Base-by-base conservation (phyloP, 1,140 invertebrate genomes). In the Aphis craccivora region DNA sequence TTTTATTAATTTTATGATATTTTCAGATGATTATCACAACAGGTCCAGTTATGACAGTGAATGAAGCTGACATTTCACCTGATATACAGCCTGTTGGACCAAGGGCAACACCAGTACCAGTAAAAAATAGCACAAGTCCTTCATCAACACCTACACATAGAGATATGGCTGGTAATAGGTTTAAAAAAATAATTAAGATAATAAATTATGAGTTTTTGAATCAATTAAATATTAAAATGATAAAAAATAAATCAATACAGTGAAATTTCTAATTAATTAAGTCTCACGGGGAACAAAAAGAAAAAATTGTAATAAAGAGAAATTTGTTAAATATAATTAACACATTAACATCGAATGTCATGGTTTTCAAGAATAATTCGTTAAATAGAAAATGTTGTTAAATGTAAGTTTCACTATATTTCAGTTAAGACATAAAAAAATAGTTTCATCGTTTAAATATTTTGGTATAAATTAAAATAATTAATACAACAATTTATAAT, bases 81-180 rank as follows among this genome's bases (percentile, higher is more conserved):
- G 95, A 95, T 37, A 95, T 95, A 93, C 95, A 96, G 93, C 96
- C 96, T 25, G 95, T 95, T 45, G 95, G 95, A 91, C 96, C 96
- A 0, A 95, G 95, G 84, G 96, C 96, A 25, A 96, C 96, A 20
- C 95, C 96, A 55, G 96, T 96, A 83, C 95, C 96, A 92, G 94
- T 96, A 84, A 95, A 95, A 93, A 95, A 95, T 94, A 94, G 95
- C 55, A 95, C 95, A 94, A 95, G 95, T 94, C 95, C 95, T 93
- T 94, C 95, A 40, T 95, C 95, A 95, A 95, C 93, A 40, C 93
- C 94, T 23, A 94, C 93, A 48, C 94, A 94, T 83, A 60, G 94
- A 45, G 94, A 94, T 84, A 94, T 94, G 84, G 94, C 94, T 94
- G 94, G 94, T 94, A 88, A 51, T 51, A 48, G 23, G n/a, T 23